Base-by-base conservation (phyloP, 2,888 invertebrate genomes). In the Sturmia bella region DNA sequence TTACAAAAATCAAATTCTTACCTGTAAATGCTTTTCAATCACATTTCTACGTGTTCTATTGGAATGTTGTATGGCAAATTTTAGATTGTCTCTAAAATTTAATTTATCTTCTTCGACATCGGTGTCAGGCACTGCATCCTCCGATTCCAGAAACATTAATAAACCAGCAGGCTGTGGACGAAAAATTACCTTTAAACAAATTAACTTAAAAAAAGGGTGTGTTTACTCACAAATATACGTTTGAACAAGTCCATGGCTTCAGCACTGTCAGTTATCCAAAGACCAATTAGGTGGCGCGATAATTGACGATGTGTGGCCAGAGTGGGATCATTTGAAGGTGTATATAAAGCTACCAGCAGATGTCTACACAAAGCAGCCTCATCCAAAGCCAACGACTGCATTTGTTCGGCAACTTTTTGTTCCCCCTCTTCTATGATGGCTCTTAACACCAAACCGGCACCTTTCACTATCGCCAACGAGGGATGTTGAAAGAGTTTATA, bases 391-490 rank as follows among this genome's bases (percentile, higher is more conserved):
- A 99, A 92, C 63, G 97, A 95, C 91, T 99, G 99, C 98, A 99
- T 99, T 87, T 96, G 95, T 37, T 95, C 94, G 0, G 98, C 97
- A 13, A 98, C 96, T 86, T 95, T 95, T n/a, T 95, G 93, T 85
- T 96, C 96, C 2, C 99, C 99, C 91, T 99, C 99, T 91, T 99
- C 99, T 70, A 99, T 98, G 32, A 99, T 94, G 19, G 99, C 99
- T 83, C 99, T 94, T 95, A 99, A 96, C 59, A 99, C 97, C 69
- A 99, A 92, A 0, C 99, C 99, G 0, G 99, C 99, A 45, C 99
- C 99, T 92, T 99, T 99, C 1, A 99, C 97, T 83, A 99, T 97
- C 0, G 99, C 99, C 93, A 99, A 93, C 3, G 99, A 99, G 1
- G 98, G 98, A 92, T 99, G 98, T 95, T 91, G 90, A 76, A 91